phyloP scores from a whole-genome alignment of 37 sponge, comb jelly and placozoan genomes.

The Aplysina aerophoba region DNA sequence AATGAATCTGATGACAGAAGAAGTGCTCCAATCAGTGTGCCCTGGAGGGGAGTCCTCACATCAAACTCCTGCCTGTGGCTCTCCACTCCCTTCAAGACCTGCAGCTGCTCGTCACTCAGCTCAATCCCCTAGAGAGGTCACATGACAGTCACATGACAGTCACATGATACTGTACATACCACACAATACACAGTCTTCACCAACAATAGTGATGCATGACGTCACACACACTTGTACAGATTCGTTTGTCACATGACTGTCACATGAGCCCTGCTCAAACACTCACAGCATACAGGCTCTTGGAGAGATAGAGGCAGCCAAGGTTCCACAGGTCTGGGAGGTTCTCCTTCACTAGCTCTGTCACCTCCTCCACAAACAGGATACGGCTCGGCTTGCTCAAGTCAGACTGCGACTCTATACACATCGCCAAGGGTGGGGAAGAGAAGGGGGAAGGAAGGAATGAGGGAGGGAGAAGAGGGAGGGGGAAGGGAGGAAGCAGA shows the following conservation, averaged over 20 bases:
- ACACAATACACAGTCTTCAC: background rate
- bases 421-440: too few species aligned
- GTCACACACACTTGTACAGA: background rate
- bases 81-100: constrained; percentile 38
- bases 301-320: constrained; percentile 76
- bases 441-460: background rate
- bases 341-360: constrained; percentile 59
- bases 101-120: constrained; percentile 57
- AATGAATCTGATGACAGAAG: too few species aligned
- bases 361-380: constrained; percentile 87
- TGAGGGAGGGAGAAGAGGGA: background rate
- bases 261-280: background rate
- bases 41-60: too few species aligned
- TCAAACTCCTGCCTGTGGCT: constrained; percentile 52
- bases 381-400: constrained; percentile 57
- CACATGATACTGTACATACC: background rate
- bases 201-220: background rate
- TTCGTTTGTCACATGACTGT: background rate
- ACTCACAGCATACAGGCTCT: constrained; percentile 51
- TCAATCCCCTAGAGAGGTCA: constrained; percentile 45
- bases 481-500: background rate
- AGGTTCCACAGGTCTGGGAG: constrained; percentile 89
- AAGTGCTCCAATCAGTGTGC: too few species aligned
- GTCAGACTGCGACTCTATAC: background rate
- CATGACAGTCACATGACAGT: constrained; percentile 1